Evolutionary conservation across 2,888 invertebrate species (phyloP).

Genomic region (Tanypteryx hageni): DNA sequence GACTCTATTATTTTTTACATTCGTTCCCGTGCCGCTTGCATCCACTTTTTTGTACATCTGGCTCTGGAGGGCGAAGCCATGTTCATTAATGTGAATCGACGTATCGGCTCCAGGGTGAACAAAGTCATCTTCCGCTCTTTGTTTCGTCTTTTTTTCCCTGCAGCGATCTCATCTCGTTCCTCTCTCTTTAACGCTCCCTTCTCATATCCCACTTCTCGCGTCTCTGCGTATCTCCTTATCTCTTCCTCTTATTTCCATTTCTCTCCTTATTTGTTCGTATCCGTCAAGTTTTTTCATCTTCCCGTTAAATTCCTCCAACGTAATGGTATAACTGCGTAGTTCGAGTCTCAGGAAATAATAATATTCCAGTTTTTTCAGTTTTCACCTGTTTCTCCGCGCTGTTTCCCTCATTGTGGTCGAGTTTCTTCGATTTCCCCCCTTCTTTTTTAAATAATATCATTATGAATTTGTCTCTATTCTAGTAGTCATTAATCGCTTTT

Average conservation of each 20-base stretch:
- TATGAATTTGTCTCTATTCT: too few relatives aligned
- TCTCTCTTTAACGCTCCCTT: neutral
- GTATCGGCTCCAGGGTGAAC: slow-evolving; percentile 47
- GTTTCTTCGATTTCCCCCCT: too few relatives aligned
- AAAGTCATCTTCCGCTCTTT: slow-evolving; percentile 44
- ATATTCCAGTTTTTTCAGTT: too few relatives aligned
- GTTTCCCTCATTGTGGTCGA: too few relatives aligned
- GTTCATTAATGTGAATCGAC: slow-evolving; percentile 61
- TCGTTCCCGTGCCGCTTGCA: slow-evolving; percentile 4
- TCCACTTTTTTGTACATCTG: neutral
- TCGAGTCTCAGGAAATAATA: too few relatives aligned
- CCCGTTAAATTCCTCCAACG: neutral
- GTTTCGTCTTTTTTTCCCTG: slow-evolving; percentile 35
- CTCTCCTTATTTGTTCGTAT: slow-evolving; percentile 11
- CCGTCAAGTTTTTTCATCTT: neutral
- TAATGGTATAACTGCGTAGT: too few relatives aligned
- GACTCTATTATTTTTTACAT: slow-evolving; percentile 23
- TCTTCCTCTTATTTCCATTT: neutral
- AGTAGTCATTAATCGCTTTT: too few relatives aligned
- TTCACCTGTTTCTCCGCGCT: too few relatives aligned
- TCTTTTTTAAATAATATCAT: too few relatives aligned
- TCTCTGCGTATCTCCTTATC: neutral
- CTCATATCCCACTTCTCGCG: neutral
- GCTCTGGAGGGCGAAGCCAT: neutral
- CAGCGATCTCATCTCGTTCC: slow-evolving; percentile 21